Base-by-base conservation (phyloP, 2,113 vertebrate genomes). In the Salminus brasiliensis region DNA sequence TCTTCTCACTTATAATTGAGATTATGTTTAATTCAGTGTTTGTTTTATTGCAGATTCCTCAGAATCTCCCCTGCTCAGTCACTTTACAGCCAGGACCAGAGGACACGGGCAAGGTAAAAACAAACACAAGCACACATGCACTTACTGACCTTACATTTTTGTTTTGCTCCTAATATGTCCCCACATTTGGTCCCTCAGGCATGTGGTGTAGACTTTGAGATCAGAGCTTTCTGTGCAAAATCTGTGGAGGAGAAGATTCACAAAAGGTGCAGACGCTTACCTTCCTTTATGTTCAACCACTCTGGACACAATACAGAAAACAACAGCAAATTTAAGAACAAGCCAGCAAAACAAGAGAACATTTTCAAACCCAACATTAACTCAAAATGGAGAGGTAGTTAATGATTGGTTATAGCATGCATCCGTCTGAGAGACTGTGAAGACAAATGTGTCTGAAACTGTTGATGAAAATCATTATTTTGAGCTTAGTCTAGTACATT, bases 41-140 rank as follows among this genome's bases (percentile, higher is more conserved):
- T 25, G 25, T 21, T 85, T 39, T 7, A 43, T 66, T 45, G 6
- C 90, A 97, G 96, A 95, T 97, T 84, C 96, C 96, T 80, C 95
- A 97, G 91, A 97, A 96, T 80, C 91, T 97, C 21, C 96, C 96
- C 0, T 97, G 96, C 78, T 97, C 96, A 0, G 96, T 97, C 82
- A 97, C 96, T n/a, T 85, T 97, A 79, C 96, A 97, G 88, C 96
- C 96, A 0, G 96, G 96, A 52, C 96, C 96, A 1, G 96, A 97
- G 85, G 96, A 97, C 89, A 97, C 96, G 0, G 96, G 96, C 30
- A 97, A 97, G 94, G 96, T 96, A 92, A 72, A 55, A 3, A 59
- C 29, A 63, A 11, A 45, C 30, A 8, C 36, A 25, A n/a, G 5
- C 11, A 11, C 47, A 57, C 21, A 23, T 5, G 5, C 9, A 23